phyloP scores from a whole-genome alignment of 2,113 vertebrate species.

The Tetraodon nigroviridis region DNA sequence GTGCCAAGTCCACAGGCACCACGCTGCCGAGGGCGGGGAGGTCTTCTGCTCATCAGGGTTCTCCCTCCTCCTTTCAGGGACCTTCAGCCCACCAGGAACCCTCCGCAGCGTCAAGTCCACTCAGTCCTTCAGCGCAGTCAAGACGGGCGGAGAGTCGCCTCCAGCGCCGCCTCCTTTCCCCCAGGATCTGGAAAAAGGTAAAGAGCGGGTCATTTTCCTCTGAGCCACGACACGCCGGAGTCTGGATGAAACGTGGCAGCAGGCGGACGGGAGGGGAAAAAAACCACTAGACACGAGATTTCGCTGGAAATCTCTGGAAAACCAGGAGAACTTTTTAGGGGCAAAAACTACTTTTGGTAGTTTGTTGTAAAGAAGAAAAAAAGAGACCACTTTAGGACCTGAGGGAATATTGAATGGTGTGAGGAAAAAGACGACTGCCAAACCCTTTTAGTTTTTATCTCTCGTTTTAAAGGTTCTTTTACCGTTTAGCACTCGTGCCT shows the following conservation, averaged over 20 bases:
- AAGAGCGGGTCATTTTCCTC: constrained; percentile 58
- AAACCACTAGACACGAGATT: constrained; percentile 8
- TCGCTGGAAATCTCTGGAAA: too few species aligned
- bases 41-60: not conserved
- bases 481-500: constrained; percentile 24
- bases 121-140: constrained; percentile 42
- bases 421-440: constrained; percentile 3
- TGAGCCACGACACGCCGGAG: constrained; percentile 22
- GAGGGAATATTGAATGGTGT: not conserved
- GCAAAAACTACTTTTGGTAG: too few species aligned
- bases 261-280: not conserved
- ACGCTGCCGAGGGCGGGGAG: too few species aligned
- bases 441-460: not conserved
- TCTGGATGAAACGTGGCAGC: not conserved
- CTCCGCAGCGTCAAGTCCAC: constrained; percentile 21
- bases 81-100: constrained; percentile 31
- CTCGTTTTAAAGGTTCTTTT: constrained; percentile 21
- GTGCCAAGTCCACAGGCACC: too few species aligned
- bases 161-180: constrained; percentile 48
- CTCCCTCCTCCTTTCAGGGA: constrained; percentile 36
- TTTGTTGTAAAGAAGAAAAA: not conserved
- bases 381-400: constrained; percentile 11
- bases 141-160: constrained; percentile 14
- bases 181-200: constrained; percentile 20
- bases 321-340: not conserved